Percentiles rank a stretch among this genome's conserved stretches.
Evolutionary conservation across 2,113 vertebrate species (phyloP).

Genomic region (Stictonetta naevosa): DNA sequence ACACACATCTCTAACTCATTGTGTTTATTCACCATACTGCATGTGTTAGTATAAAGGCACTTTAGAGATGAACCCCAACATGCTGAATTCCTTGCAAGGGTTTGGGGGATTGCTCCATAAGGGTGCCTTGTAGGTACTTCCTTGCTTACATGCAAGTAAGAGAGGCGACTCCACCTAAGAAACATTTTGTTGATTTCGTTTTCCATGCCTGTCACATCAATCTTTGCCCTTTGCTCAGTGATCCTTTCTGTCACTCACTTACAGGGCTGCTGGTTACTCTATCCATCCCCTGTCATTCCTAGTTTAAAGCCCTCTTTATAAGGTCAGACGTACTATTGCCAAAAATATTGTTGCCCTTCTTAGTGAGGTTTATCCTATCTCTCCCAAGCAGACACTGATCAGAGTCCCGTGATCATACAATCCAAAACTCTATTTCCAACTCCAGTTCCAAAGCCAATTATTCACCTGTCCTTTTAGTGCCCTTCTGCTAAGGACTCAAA

Average conservation of each 20-base stretch:
- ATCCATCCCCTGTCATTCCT: too few species aligned
- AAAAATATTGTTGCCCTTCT: not conserved
- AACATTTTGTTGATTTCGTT: too few species aligned
- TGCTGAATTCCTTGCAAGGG: too few species aligned
- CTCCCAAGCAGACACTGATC: not conserved
- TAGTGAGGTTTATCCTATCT: not conserved
- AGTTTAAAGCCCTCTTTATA: not conserved
- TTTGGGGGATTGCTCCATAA: too few species aligned
- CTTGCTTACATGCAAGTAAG: too few species aligned
- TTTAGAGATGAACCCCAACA: too few species aligned
- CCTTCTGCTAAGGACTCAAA: not conserved
- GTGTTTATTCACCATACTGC: not conserved
- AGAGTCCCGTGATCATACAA: not conserved
- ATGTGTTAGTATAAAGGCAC: not conserved
- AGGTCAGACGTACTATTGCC: not conserved
- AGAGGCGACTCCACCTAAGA: not conserved
- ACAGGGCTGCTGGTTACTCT: not conserved
- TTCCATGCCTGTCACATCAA: not conserved
- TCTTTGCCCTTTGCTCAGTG: not conserved
- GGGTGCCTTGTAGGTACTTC: too few species aligned
- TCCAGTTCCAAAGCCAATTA: not conserved
- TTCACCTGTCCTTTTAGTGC: not conserved
- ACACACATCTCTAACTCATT: not conserved
- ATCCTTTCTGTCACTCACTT: not conserved
- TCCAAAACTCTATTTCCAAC: not conserved